Evolutionary conservation across 2,797 vertebrate genomes (phyloP).

Genomic region (Argya squamiceps): DNA sequence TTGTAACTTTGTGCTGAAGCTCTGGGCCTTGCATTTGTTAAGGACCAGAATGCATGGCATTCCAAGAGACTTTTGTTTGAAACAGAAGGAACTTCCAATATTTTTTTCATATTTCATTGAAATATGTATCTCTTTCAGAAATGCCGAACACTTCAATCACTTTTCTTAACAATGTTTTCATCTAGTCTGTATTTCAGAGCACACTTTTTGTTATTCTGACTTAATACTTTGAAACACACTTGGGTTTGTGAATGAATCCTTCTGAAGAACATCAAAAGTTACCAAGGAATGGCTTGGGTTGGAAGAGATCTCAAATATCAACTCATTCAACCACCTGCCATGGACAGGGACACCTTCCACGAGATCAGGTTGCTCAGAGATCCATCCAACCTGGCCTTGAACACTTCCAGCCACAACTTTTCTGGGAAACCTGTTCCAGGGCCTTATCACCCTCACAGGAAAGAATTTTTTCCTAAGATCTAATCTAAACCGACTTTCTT

Average conservation of each 20-base stretch:
- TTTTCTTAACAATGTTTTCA: background rate
- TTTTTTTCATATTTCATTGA: background rate
- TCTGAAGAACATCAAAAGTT: background rate
- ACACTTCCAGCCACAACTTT: fast-evolving
- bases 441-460: background rate
- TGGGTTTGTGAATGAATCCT: background rate
- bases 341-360: background rate
- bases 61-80: background rate
- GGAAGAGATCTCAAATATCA: background rate
- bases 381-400: background rate
- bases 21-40: background rate
- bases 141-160: background rate
- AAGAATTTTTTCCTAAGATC: background rate
- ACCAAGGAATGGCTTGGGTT: background rate
- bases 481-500: background rate
- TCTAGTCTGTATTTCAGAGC: background rate
- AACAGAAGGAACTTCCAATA: background rate
- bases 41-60: background rate
- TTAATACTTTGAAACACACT: background rate
- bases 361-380: background rate
- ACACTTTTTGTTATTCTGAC: background rate
- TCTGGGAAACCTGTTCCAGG: background rate
- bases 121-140: background rate
- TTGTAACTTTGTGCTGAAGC: background rate
- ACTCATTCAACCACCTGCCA: background rate